phyloP scores from a whole-genome alignment of 2,797 vertebrate genomes.

The Sebastes matsubarae region DNA sequence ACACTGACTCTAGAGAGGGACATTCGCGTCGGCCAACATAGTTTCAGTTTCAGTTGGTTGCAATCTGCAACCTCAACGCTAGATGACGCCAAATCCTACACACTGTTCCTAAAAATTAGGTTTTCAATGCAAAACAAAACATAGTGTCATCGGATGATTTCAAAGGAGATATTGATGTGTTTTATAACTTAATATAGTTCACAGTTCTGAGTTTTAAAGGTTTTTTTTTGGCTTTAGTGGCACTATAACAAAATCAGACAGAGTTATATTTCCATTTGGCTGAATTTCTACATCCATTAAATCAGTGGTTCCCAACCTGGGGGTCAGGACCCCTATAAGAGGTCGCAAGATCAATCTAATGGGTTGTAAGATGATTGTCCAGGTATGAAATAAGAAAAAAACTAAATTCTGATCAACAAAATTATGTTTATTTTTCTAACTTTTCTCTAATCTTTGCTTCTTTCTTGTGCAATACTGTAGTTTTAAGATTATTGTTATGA shows the following conservation, averaged over 20 bases:
- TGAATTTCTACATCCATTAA: not conserved
- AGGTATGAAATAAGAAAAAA: too few species aligned
- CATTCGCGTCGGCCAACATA: too few species aligned
- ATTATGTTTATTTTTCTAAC: not conserved
- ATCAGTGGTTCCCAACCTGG: not conserved
- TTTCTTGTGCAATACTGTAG: not conserved
- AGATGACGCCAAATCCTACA: too few species aligned
- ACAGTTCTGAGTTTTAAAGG: not conserved
- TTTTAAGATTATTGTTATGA: not conserved
- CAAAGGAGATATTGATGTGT: not conserved
- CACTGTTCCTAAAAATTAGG: too few species aligned
- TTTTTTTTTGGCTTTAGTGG: accelerated
- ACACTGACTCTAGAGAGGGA: too few species aligned
- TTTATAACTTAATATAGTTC: not conserved
- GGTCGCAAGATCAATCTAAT: not conserved
- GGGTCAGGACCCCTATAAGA: not conserved
- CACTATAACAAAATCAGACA: not conserved
- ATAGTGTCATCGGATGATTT: not conserved
- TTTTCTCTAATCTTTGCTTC: not conserved
- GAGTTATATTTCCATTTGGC: not conserved
- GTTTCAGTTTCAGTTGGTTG: too few species aligned
- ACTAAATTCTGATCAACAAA: too few species aligned
- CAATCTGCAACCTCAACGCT: too few species aligned
- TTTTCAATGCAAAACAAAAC: not conserved
- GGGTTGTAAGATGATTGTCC: too few species aligned